Base-by-base conservation (phyloP, 2,888 invertebrate genomes). In the Latrodectus elegans region DNA sequence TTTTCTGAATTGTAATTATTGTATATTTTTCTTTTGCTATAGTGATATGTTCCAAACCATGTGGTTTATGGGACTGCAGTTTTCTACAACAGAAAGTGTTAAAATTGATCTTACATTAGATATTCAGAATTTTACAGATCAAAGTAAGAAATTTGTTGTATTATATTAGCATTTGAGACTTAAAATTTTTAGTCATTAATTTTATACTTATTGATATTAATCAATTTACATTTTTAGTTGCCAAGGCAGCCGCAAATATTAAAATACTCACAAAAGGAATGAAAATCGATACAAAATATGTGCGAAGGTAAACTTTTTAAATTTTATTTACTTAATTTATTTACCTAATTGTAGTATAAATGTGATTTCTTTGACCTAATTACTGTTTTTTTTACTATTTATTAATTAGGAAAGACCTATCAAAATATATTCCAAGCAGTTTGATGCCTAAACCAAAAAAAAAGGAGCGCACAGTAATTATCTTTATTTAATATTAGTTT, bases 31-130 rank as follows among this genome's bases (percentile, higher is more conserved):
- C 1, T 75, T 22, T 75, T 91, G 79, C 22, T 22, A 22, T 91
- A 93, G 91, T 90, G 94, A 94, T 60, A 94, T 94, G 90, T 94
- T 94, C 90, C 95, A 96, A 92, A 96, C 96, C 9, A 96, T 98
- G 95, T 99, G 99, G 99, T 99, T 99, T 93, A 97, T 99, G 91
- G 99, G 99, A 0, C 94, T 99, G 78, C 95, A 96, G 89, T 98
- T 99, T 92, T 95, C 96, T 91, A 97, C 97, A 93, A 95, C 95
- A 15, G 95, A 96, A 92, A 96, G 96, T 92, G 93, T 97, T 76
- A 97, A 98, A 91, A 95, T 99, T 78, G 97, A 99, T 93, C 94
- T 99, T 86, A 99, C 99, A 0, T 95, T 95, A 90, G 98, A 98
- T 92, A 99, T 99, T 90, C 95, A 96, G 91, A 94, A 95, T 77